Evolutionary conservation across 2,888 invertebrate species (phyloP).

Genomic region (Scelioninae gen. 2): DNA sequence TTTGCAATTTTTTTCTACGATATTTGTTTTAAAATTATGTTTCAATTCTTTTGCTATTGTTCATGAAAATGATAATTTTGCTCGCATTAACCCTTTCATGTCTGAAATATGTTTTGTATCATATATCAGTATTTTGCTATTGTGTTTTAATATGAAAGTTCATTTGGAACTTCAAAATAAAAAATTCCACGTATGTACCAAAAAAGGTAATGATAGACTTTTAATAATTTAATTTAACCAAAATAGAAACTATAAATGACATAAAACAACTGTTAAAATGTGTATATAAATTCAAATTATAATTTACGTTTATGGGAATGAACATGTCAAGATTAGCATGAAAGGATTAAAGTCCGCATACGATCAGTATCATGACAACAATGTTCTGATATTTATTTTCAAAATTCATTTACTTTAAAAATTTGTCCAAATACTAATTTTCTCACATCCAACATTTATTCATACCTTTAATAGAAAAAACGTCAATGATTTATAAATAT

Average conservation of each 20-base stretch:
- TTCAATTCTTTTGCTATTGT: neutral
- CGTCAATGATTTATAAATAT: constrained; percentile 27
- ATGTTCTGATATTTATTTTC: neutral
- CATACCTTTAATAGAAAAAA: constrained; percentile 48
- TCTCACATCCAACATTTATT: constrained; percentile 17
- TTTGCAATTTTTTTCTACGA: neutral
- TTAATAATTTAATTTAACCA: neutral
- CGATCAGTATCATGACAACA: neutral
- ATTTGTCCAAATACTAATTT: constrained; percentile 20
- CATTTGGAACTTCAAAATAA: too few relatives aligned
- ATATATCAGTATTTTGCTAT: constrained; percentile 3
- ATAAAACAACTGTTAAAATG: too few relatives aligned
- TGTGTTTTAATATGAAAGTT: too few relatives aligned
- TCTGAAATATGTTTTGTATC: too few relatives aligned
- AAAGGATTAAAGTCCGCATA: too few relatives aligned
- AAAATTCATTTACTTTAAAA: constrained; percentile 7
- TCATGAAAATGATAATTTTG: constrained; percentile 3
- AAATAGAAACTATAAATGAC: too few relatives aligned
- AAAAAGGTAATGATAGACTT: neutral
- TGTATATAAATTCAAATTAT: too few relatives aligned
- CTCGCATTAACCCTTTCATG: neutral
- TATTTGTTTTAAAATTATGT: constrained; percentile 1
- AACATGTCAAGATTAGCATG: too few relatives aligned
- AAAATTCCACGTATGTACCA: too few relatives aligned
- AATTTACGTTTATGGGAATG: too few relatives aligned